Evolutionary conservation across 2,797 vertebrate genomes (phyloP).

Genomic region (Knipowitschia caucasica): DNA sequence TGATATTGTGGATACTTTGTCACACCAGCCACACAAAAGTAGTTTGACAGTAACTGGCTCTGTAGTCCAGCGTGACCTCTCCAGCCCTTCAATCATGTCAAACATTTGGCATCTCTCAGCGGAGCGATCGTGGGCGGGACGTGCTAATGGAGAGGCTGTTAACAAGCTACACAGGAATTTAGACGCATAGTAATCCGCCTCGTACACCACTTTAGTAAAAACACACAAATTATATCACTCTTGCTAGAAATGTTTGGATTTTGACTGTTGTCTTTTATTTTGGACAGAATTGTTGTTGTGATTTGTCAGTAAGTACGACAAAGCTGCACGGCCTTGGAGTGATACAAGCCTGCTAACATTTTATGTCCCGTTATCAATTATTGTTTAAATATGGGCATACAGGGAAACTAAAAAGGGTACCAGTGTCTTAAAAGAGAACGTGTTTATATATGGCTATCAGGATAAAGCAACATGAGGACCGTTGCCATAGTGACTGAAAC

Average conservation of each 20-base stretch:
- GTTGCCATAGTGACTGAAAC: too few relatives aligned
- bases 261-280: constrained; percentile 54
- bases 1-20: not conserved
- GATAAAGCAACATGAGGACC: too few relatives aligned
- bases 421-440: too few relatives aligned
- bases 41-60: not conserved
- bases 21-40: too few relatives aligned
- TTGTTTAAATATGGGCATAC: constrained; percentile 9
- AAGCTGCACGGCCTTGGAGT: constrained; percentile 61
- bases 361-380: constrained; percentile 15
- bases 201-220: constrained; percentile 43
- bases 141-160: constrained; percentile 33
- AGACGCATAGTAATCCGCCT: constrained; percentile 38
- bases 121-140: constrained; percentile 17
- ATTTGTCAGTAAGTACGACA: constrained; percentile 80
- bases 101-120: constrained; percentile 40
- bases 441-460: too few relatives aligned
- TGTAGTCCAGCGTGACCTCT: not conserved
- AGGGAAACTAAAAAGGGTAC: too few relatives aligned
- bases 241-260: constrained; percentile 7
- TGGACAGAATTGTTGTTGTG: constrained; percentile 76
- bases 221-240: not conserved
- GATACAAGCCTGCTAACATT: constrained; percentile 36
- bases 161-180: constrained; percentile 56
- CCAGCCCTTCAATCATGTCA: constrained; percentile 21